Conservation (phyloP, 2,797 vertebrate genomes). For the Melanotaenia parkinsoni region DNA sequence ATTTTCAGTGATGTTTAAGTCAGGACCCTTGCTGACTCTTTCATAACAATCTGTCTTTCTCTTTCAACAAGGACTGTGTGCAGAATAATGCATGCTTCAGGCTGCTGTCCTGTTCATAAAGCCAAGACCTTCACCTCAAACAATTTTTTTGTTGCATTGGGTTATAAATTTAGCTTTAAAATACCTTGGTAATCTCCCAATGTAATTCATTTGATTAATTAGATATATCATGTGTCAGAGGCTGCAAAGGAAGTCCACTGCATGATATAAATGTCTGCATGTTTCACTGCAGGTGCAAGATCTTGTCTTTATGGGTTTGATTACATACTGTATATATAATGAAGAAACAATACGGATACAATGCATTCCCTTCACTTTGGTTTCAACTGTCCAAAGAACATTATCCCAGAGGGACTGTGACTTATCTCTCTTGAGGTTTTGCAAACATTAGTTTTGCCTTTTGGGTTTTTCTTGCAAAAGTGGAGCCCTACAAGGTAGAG, state of each 20-base stretch:
- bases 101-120: neutral
- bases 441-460: neutral
- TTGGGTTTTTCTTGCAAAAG: neutral
- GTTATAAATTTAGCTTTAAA: neutral
- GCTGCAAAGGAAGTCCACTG: neutral
- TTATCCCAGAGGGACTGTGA: neutral
- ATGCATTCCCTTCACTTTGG: neutral
- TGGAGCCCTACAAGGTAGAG: neutral
- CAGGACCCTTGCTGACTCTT: neutral
- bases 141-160: neutral
- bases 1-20: neutral
- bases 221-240: neutral
- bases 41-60: neutral
- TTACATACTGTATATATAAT: neutral
- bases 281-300: neutral
- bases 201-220: neutral
- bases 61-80: neutral
- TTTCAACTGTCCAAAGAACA: neutral
- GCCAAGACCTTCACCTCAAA: neutral
- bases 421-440: slow-evolving; percentile 5
- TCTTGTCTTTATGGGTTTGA: neutral
- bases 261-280: neutral
- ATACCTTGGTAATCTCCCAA: neutral
- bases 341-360: neutral
- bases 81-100: neutral